These are phyloP conservation scores for Dipodomys ordii DNA, from an alignment of 2,113 vertebrate species.

Conservation along the genomic window DNA sequence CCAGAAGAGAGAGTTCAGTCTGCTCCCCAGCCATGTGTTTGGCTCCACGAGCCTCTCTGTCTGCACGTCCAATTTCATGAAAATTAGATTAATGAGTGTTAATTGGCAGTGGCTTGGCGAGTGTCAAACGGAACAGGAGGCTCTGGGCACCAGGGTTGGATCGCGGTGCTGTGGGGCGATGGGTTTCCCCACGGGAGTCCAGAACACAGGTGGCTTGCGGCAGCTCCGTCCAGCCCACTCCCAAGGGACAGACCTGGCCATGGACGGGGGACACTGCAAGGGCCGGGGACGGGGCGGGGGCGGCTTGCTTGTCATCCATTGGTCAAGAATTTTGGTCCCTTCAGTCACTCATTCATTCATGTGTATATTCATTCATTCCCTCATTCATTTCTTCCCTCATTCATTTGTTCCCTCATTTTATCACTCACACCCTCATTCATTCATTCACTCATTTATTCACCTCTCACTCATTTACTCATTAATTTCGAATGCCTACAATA, in stretches of 20 bases:
- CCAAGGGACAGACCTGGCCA: neutral
- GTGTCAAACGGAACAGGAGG: neutral
- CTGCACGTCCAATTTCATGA: conserved; percentile 44
- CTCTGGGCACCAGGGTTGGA: neutral
- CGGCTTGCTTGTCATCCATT: too few relatives aligned
- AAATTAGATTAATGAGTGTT: conserved; percentile 66
- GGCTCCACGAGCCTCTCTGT: conserved; percentile 49
- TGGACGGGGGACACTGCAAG: neutral
- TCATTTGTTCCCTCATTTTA: too few relatives aligned
- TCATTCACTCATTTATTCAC: neutral
- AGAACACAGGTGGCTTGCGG: accelerated
- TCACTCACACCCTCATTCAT: neutral
- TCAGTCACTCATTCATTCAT: neutral
- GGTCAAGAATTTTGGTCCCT: too few relatives aligned
- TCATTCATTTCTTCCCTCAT: too few relatives aligned
- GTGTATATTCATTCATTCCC: too few relatives aligned
- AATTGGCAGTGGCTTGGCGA: conserved; percentile 41
- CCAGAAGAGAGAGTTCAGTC: neutral
- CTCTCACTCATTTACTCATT: neutral
- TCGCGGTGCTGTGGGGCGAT: neutral
- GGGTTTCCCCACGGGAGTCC: neutral
- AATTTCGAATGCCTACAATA: too few relatives aligned
- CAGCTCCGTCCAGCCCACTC: too few relatives aligned
- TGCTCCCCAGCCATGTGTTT: conserved; percentile 38
- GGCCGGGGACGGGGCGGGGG: neutral